These are phyloP conservation scores for Odontomyia ornata DNA, from an alignment of 2,888 invertebrate genomes.

Conservation along the genomic window DNA sequence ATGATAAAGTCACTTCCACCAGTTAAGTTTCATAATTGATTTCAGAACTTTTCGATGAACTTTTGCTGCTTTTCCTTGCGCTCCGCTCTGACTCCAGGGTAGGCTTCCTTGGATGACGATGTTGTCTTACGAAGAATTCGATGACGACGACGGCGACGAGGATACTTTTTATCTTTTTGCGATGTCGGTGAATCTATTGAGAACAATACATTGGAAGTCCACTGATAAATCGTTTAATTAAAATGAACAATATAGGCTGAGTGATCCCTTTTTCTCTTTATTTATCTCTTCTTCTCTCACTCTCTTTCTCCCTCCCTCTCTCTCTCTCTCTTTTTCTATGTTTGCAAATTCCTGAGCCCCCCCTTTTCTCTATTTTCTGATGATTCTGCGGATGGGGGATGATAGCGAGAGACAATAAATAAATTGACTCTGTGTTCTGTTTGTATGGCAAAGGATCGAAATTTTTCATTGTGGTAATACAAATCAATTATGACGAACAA, in stretches of 20 bases:
- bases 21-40: slow-evolving; percentile 43
- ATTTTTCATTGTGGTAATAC: slow-evolving; percentile 20
- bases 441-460: background rate
- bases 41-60: slow-evolving; percentile 40
- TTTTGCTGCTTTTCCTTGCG: slow-evolving; percentile 27
- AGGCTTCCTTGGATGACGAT: background rate
- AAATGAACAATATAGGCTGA: slow-evolving; percentile 40
- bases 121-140: slow-evolving; percentile 11
- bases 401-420: background rate
- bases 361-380: background rate
- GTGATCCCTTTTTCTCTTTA: background rate
- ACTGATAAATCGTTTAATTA: slow-evolving; percentile 44
- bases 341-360: too few species aligned
- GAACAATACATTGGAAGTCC: slow-evolving; percentile 39
- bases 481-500: slow-evolving; percentile 12
- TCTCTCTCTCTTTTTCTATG: too few species aligned
- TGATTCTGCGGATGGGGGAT: background rate
- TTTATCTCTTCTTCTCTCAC: too few species aligned
- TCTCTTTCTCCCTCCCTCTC: too few species aligned
- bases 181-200: slow-evolving; percentile 9
- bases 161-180: slow-evolving; percentile 11
- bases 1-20: slow-evolving; percentile 43
- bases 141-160: slow-evolving; percentile 3
- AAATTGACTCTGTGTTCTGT: background rate
- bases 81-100: background rate